phyloP scores from a whole-genome alignment of 2,113 vertebrate genomes.

The Marmota monax region DNA sequence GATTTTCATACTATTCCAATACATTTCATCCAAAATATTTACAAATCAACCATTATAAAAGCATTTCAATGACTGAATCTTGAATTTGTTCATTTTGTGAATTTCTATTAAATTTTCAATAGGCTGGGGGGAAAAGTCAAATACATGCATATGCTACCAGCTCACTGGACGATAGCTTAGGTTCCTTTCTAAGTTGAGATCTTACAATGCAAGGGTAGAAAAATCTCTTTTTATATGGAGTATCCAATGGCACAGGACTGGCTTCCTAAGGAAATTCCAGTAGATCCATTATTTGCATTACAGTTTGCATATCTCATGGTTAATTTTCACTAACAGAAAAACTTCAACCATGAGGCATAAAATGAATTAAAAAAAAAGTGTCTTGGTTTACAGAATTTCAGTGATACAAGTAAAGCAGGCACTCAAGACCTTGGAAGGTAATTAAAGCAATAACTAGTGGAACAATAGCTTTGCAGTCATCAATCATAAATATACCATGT shows the following conservation, averaged over 20 bases:
- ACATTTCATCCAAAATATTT: slow-evolving; percentile 64
- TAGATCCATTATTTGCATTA: slow-evolving; percentile 13
- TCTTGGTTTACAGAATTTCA: slow-evolving; percentile 63
- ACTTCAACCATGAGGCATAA: slow-evolving; percentile 54
- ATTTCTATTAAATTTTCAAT: background rate
- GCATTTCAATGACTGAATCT: slow-evolving; percentile 47
- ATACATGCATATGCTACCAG: background rate
- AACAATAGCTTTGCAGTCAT: slow-evolving; percentile 46
- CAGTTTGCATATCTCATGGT: slow-evolving; percentile 8
- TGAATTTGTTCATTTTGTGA: slow-evolving; percentile 47
- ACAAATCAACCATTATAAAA: slow-evolving; percentile 65
- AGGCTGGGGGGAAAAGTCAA: slow-evolving; percentile 42
- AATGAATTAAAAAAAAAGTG: slow-evolving; percentile 7
- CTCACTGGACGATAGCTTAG: slow-evolving; percentile 70
- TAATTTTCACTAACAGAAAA: slow-evolving; percentile 49
- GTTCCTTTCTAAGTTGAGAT: slow-evolving; percentile 61
- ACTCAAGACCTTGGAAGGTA: slow-evolving; percentile 46
- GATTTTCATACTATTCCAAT: slow-evolving; percentile 58
- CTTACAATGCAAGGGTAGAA: background rate
- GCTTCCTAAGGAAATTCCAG: slow-evolving; percentile 59
- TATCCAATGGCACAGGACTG: slow-evolving; percentile 35
- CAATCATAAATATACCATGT: slow-evolving; percentile 34
- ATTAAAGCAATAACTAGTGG: slow-evolving; percentile 45
- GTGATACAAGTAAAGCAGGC: slow-evolving; percentile 49
- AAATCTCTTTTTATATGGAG: background rate